A percentile compares a stretch with the other conserved stretches of the same genome.
phyloP scores from a whole-genome alignment of 2,113 vertebrate genomes.

The Pelodiscus sinensis region DNA sequence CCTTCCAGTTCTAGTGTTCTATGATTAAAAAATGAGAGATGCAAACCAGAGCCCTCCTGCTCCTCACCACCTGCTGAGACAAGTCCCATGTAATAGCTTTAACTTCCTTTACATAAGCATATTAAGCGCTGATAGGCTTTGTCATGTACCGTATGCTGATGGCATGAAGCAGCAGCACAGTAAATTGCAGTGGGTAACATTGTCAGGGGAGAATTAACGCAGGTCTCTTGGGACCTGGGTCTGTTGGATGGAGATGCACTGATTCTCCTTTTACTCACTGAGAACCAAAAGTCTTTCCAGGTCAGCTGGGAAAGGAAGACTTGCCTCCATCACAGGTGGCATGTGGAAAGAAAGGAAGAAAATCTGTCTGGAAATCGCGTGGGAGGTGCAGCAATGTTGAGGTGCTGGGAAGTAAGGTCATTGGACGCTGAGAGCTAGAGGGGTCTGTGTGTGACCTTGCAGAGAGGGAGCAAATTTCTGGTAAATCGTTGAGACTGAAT shows the following conservation, averaged over 20 bases:
- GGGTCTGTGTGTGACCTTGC: neutral
- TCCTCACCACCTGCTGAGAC: neutral
- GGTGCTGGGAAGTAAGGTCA: neutral
- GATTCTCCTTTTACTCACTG: neutral
- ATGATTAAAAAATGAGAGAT: neutral
- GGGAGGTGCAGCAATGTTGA: neutral
- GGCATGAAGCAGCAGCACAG: neutral
- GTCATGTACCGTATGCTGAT: neutral
- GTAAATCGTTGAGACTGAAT: neutral
- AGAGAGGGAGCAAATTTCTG: neutral
- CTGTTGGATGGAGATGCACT: neutral
- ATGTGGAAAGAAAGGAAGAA: neutral
- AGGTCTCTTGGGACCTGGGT: neutral
- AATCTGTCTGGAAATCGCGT: neutral
- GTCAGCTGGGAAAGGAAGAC: neutral
- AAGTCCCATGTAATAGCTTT: constrained; percentile 35
- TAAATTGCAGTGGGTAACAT: neutral
- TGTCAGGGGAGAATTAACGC: neutral
- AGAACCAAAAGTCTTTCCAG: neutral
- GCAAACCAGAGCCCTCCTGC: constrained; percentile 2
- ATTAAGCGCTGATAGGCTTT: constrained; percentile 35
- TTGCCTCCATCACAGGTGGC: neutral
- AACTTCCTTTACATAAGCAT: constrained; percentile 4
- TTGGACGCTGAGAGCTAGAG: neutral
- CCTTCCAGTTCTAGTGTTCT: no score